These are phyloP conservation scores for Pristionchus pacificus DNA, from an alignment of 1,140 invertebrate species.

Conservation along the genomic window DNA sequence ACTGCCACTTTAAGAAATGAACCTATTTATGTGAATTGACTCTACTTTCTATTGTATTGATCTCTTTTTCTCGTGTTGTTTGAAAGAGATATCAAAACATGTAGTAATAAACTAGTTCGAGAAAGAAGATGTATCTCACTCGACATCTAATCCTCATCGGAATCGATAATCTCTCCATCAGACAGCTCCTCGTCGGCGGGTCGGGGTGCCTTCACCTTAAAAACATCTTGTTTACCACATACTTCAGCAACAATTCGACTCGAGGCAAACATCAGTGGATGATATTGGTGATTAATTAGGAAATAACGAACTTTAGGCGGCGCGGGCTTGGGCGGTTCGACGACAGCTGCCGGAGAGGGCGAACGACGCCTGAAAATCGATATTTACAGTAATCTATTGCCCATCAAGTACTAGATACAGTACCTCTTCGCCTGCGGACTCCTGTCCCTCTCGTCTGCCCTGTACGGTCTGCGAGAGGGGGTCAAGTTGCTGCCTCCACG, in stretches of 20 bases:
- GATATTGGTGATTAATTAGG: slow-evolving; percentile 1
- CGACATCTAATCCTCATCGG: slow-evolving; percentile 21
- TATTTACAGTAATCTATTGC: not conserved
- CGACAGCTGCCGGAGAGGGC: not conserved
- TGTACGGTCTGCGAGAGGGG: not conserved
- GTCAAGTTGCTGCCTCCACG: too few relatives aligned
- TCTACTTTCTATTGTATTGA: not conserved
- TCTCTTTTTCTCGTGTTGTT: not conserved
- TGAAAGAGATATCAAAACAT: not conserved
- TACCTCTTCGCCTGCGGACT: slow-evolving; percentile 9
- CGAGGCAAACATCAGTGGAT: not conserved
- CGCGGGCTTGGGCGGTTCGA: not conserved
- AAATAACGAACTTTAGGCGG: slow-evolving; percentile 1
- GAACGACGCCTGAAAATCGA: not conserved
- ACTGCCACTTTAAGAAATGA: not conserved
- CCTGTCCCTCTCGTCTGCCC: slow-evolving; percentile 5
- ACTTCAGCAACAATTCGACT: too few relatives aligned
- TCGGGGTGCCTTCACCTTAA: not conserved
- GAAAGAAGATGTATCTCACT: not conserved
- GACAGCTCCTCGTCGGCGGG: slow-evolving; percentile 28
- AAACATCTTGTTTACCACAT: too few relatives aligned
- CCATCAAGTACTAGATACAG: not conserved
- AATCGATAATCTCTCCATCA: slow-evolving; percentile 28
- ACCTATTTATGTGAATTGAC: not conserved
- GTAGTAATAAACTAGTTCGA: not conserved